Evolutionary conservation across 2,797 vertebrate species (phyloP), one percentile per base, ranked within the genome.

Genomic region (Enteromius trimaculatus): DNA sequence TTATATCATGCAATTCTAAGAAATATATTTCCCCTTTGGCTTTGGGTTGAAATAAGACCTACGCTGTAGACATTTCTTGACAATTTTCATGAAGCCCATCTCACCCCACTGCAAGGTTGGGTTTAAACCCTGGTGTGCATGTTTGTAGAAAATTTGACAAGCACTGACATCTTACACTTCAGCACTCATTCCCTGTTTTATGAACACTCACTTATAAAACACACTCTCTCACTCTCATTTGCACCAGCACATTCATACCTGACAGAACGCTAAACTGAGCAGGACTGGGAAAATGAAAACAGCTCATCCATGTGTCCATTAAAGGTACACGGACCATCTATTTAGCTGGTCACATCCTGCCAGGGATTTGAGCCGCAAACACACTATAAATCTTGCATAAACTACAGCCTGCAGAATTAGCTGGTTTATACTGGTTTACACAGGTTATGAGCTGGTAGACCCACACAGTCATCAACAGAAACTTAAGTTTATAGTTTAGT

Each of bases 231-330:
- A 8, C 51, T 62, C 42, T 39, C 58, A 81, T 75, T 74, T 81
- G 37, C 58, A 75, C 44, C n/a, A 31, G 26, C 55, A 49, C 55
- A 31, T 74, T 37, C 70, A 65, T 60, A 75, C 42, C 58, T 81
- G 44, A 81, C 47, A 26, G 58, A 44, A 65, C n/a, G 26, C 51
- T 81, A 77, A 76, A 85, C 11, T 16, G 55, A 85, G 79, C 79
- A 26, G 70, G 26, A 17, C 37, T 58, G 2, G 14, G 21, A 29
- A 65, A 70, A 84, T 74, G 29, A 80, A 84, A 84, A 55, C 34
- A 76, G 49, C 62, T 80, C 60, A 84, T 44, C 44, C 69, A 29
- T 79, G 70, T 62, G 42, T 80, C 70, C 70, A 80, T 84, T 84
- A 74, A 72, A 79, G 66, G 51, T 65, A 65, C 68, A 72, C 16